Conservation (phyloP, 2,113 vertebrate species). For the Leucopsar rothschildi region DNA sequence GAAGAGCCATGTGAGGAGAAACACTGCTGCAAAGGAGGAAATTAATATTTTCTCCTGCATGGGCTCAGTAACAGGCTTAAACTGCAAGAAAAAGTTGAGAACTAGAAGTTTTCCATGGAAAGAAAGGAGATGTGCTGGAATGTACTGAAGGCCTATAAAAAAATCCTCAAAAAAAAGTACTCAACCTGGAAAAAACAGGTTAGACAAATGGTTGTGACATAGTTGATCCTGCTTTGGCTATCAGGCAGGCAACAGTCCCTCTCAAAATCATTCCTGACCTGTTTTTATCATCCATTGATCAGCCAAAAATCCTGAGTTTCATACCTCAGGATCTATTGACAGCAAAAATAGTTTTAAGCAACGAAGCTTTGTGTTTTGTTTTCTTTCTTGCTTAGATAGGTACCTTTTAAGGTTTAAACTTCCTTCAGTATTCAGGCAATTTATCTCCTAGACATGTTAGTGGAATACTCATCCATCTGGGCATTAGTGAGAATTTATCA, state of each 20-base stretch:
- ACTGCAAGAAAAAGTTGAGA: not conserved
- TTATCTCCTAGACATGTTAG: not conserved
- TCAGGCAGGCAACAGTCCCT: not conserved
- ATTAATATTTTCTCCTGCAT: not conserved
- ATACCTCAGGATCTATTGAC: not conserved
- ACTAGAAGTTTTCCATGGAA: not conserved
- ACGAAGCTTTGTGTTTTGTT: not conserved
- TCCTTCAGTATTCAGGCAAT: not conserved
- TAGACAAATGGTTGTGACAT: not conserved
- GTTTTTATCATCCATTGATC: not conserved
- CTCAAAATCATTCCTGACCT: not conserved
- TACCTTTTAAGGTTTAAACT: not conserved
- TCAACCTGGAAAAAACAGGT: not conserved
- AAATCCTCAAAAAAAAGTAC: not conserved
- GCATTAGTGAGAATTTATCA: not conserved
- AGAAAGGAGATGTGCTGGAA: not conserved
- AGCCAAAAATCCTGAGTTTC: not conserved
- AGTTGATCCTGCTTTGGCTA: not conserved
- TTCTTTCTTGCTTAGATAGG: not conserved
- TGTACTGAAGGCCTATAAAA: not conserved
- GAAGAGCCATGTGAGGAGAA: not conserved
- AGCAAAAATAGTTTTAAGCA: not conserved
- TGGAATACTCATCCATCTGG: not conserved
- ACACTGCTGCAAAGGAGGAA: not conserved
- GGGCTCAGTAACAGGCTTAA: not conserved